These are phyloP conservation scores for Agrochola macilenta DNA, from an alignment of 2,888 invertebrate species.

Conservation along the genomic window DNA sequence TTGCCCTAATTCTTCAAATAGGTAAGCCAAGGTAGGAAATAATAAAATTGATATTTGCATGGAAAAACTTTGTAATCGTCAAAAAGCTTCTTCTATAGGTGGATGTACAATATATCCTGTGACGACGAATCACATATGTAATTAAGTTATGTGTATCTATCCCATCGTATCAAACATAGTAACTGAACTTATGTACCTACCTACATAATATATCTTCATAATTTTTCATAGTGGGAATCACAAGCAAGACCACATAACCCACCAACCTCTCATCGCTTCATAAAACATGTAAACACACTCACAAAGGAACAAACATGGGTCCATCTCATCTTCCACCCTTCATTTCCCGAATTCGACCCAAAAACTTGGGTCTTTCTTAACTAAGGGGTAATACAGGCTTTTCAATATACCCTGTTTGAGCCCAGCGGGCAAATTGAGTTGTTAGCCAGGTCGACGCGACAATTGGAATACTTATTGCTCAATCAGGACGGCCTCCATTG, in stretches of 20 bases:
- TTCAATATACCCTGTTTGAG: conserved; percentile 67
- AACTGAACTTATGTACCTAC: too few relatives aligned
- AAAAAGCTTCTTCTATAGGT: too few relatives aligned
- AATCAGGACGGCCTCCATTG: conserved; percentile 58
- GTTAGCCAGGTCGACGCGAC: conserved; percentile 63
- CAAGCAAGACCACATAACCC: background rate
- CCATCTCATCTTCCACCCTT: conserved; percentile 41
- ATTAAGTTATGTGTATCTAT: too few relatives aligned
- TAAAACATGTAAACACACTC: conserved; percentile 36
- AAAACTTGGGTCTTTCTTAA: conserved; percentile 52
- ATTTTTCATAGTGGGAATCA: background rate
- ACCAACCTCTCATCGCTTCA: conserved; percentile 4
- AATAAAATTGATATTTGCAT: background rate
- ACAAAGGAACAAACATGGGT: conserved; percentile 40
- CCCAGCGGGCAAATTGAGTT: conserved; percentile 70
- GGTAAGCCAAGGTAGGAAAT: too few relatives aligned
- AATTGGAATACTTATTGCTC: conserved; percentile 69
- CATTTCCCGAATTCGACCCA: conserved; percentile 58
- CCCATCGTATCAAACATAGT: too few relatives aligned
- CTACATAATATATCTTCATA: too few relatives aligned
- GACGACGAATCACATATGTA: too few relatives aligned
- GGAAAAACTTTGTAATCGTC: background rate
- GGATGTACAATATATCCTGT: too few relatives aligned
- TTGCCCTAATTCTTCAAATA: background rate
- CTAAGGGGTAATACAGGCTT: conserved; percentile 62